phyloP scores from a whole-genome alignment of 2,113 vertebrate species.

The Recurvirostra avosetta region DNA sequence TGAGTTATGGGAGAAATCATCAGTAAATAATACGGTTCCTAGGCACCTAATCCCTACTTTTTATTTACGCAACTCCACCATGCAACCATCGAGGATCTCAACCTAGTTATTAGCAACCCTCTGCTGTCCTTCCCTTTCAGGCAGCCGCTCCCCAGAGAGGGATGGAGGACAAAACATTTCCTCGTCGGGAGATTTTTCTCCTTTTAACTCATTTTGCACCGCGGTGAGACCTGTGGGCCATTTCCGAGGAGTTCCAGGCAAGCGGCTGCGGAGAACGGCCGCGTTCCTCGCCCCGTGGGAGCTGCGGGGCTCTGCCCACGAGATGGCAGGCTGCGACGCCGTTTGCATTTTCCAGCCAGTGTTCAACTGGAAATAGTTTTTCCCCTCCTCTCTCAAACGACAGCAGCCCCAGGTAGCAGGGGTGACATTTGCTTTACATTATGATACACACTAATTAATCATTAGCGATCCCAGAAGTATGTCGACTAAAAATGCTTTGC shows the following conservation, averaged over 20 bases:
- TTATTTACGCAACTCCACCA: neutral
- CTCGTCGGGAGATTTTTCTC: neutral
- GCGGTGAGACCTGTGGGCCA: neutral
- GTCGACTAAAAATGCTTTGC: conserved; percentile 88
- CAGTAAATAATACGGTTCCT: neutral
- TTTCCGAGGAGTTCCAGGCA: neutral
- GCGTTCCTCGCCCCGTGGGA: neutral
- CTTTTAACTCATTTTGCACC: neutral
- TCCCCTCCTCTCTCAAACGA: conserved; percentile 71
- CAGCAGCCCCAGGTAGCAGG: conserved; percentile 89
- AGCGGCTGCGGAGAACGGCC: neutral
- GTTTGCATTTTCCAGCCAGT: conserved; percentile 50
- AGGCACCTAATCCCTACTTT: neutral
- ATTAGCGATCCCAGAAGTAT: conserved; percentile 96
- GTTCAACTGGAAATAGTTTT: conserved; percentile 69
- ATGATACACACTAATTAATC: conserved; percentile 99
- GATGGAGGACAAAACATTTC: neutral
- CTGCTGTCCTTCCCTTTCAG: neutral
- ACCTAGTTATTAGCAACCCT: neutral
- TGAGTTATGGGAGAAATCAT: neutral
- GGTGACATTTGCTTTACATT: conserved; percentile 98
- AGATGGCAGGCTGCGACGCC: conserved; percentile 87
- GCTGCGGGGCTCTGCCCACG: conserved; percentile 71
- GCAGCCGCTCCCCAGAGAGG: neutral
- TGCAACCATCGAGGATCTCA: neutral